These are phyloP conservation scores for Xenentodon cancila DNA, from an alignment of 2,797 vertebrate species.

Conservation along the genomic window DNA sequence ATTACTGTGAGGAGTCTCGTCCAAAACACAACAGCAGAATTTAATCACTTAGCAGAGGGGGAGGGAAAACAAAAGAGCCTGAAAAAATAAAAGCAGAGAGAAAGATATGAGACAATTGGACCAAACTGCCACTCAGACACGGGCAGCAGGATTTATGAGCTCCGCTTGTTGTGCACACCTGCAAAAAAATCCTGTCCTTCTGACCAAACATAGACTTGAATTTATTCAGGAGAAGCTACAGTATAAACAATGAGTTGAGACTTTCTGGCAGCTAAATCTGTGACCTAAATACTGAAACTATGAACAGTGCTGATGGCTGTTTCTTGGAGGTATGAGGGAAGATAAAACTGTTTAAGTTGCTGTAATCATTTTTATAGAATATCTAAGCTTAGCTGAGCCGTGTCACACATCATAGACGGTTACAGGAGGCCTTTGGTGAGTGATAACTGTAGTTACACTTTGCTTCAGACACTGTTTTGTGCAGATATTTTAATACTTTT, in stretches of 20 bases:
- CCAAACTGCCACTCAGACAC: slow-evolving; percentile 65
- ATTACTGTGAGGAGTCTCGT: slow-evolving; percentile 62
- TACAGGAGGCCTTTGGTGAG: slow-evolving; percentile 37
- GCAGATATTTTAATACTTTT: no score
- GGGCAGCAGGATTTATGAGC: slow-evolving; percentile 62
- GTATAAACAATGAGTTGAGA: slow-evolving; percentile 76
- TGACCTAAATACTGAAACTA: slow-evolving; percentile 77
- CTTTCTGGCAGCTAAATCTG: slow-evolving; percentile 70
- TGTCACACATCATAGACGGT: slow-evolving; percentile 62
- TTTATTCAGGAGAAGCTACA: slow-evolving; percentile 59
- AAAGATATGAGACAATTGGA: slow-evolving; percentile 44
- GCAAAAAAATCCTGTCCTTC: slow-evolving; percentile 55
- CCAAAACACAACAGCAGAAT: slow-evolving; percentile 71
- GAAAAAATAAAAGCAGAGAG: slow-evolving; percentile 18
- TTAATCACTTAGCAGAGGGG: slow-evolving; percentile 61
- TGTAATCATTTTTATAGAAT: slow-evolving; percentile 75
- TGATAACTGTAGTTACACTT: slow-evolving; percentile 17
- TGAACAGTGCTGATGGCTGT: slow-evolving; percentile 55
- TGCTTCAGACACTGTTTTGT: no score
- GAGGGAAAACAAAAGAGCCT: slow-evolving; percentile 8
- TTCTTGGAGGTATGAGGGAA: slow-evolving; percentile 52
- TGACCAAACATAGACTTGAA: slow-evolving; percentile 82
- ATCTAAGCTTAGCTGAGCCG: slow-evolving; percentile 28
- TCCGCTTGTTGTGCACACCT: slow-evolving; percentile 70
- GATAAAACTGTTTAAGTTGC: slow-evolving; percentile 65